Base-by-base conservation (phyloP, 1,140 invertebrate species). In the Camponotus floridanus region DNA sequence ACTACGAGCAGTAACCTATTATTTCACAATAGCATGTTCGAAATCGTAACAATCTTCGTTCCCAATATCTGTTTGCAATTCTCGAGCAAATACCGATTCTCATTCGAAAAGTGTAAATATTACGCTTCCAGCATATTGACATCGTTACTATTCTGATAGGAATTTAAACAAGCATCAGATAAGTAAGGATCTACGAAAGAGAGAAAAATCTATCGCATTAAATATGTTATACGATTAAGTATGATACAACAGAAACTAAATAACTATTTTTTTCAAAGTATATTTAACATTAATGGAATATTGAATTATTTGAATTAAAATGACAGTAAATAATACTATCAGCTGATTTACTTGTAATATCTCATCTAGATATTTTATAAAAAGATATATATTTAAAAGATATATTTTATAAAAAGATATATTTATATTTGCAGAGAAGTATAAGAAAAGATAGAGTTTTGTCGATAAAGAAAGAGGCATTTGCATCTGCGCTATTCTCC, bases 41-140 rank as follows among this genome's bases (percentile, higher is more conserved):
- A 81, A 71, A 51, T 71, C 67, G 39, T 57, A 26, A 80, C 21
- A 36, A 26, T 26, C 31, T 39, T 81, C 51, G 48, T 33, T 73
- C 11, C 67, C 67, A 59, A 81, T 80, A 80, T 57, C 78, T 68
- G 45, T 55, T 81, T 59, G 79, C 36, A 59, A 73, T 81, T 81
- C 79, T 36, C 21, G n/a, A 42, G 51, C 79, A 42, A 81, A 59
- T 61, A 45, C 21, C 21, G 45, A 68, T 65, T 26, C 51, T 45
- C 51, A 55, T 68, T 59, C 15, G 39, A 45, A 36, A 59, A 59
- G 78, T 45, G 42, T 33, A 59, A 67, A 81, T 81, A 71, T 15
- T 51, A 18, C 36, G 48, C 18, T 81, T 81, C 26, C 78, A 61
- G 21, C 15, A 36, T 81, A 81, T 81, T 33, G 78, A 71, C 67